Evolutionary conservation across 2,888 invertebrate genomes (phyloP).

Genomic region (Drosophila borealis): DNA sequence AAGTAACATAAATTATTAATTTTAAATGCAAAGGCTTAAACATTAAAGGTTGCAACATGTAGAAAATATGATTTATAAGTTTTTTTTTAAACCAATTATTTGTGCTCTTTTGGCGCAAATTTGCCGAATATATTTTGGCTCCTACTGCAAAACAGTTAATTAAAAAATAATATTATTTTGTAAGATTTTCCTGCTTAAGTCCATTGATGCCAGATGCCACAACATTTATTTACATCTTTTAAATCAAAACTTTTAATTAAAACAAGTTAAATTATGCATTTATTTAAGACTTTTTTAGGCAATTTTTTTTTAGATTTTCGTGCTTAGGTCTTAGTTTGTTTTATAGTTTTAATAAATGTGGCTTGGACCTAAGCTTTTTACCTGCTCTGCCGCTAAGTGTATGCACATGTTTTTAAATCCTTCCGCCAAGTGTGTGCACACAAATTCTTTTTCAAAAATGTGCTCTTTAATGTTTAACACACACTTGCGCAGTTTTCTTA

Average conservation of each 20-base stretch:
- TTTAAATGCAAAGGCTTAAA: background rate
- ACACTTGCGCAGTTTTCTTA: constrained; percentile 38
- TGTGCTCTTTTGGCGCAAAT: too few species aligned
- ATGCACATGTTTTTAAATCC: constrained; percentile 5
- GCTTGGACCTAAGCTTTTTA: too few species aligned
- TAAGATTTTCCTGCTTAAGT: background rate
- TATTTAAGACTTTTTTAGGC: too few species aligned
- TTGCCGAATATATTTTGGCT: too few species aligned
- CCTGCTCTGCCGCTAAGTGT: background rate
- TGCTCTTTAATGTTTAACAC: constrained; percentile 57
- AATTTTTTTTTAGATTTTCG: too few species aligned
- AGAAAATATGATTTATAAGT: too few species aligned
- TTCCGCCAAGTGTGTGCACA: constrained; percentile 24
- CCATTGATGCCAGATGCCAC: background rate
- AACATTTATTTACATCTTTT: too few species aligned
- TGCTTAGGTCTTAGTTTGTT: background rate
- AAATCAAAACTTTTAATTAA: too few species aligned
- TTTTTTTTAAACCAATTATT: too few species aligned
- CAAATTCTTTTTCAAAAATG: constrained; percentile 17
- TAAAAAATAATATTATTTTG: too few species aligned
- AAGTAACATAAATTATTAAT: constrained; percentile 4
- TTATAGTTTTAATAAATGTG: background rate
- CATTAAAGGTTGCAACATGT: background rate
- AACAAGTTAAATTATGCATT: too few species aligned
- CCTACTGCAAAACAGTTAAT: too few species aligned